phyloP scores from a whole-genome alignment of 2,113 vertebrate species.

The Asarcornis scutulata region DNA sequence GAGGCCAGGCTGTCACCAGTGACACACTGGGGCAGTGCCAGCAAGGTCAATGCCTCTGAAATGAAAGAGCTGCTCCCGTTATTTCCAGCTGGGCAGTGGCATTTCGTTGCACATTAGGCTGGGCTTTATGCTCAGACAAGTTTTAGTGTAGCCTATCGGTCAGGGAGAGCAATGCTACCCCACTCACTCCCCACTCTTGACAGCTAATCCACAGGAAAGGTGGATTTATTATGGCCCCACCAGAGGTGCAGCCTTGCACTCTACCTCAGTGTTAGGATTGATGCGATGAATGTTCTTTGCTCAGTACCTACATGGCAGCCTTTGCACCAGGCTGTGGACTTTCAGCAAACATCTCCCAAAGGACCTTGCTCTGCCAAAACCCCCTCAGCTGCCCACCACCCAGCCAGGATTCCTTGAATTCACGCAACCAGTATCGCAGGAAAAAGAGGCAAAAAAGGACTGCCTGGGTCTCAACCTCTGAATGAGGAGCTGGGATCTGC shows the following conservation, averaged over 20 bases:
- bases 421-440: not conserved
- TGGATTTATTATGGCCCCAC: constrained; percentile 4
- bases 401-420: not conserved
- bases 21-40: not conserved
- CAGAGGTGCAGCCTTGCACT: not conserved
- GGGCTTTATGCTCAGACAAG: not conserved
- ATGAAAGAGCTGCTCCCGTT: not conserved
- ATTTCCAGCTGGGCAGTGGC: not conserved
- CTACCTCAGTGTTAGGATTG: not conserved
- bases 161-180: not conserved
- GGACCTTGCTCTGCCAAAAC: fast-evolving
- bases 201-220: constrained; percentile 40
- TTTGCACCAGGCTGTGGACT: not conserved
- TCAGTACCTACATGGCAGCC: not conserved
- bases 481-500: not conserved
- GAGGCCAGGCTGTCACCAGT: not conserved
- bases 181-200: not conserved
- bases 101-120: fast-evolving
- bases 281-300: not conserved
- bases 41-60: not conserved
- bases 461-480: not conserved
- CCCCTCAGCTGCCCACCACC: not conserved
- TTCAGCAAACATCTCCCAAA: not conserved
- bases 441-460: not conserved
- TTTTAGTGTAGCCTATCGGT: not conserved